Evolutionary conservation across 2,888 invertebrate genomes (phyloP).

Genomic region (Dasysyrphus tricinctus): DNA sequence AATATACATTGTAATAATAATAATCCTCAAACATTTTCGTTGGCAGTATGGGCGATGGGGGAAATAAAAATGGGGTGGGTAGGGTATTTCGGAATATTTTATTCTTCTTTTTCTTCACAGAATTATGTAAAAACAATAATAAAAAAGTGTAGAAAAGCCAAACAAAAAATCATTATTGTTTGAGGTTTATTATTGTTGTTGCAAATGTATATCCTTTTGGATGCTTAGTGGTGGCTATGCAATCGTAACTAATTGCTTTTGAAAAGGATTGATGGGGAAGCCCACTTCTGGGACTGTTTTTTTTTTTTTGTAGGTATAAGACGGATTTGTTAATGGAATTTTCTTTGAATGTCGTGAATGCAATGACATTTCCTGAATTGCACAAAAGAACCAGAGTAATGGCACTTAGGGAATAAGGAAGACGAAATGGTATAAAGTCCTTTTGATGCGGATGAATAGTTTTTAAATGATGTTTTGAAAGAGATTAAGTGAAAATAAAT

Average conservation of each 20-base stretch:
- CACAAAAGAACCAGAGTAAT: conserved; percentile 9
- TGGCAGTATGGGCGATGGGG: conserved; percentile 8
- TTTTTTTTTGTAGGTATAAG: conserved; percentile 2
- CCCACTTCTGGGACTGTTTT: not conserved
- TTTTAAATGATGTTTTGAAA: conserved; percentile 11
- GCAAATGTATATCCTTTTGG: conserved; percentile 13
- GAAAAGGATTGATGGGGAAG: conserved; percentile 63
- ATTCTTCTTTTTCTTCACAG: conserved; percentile 24
- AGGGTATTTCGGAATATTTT: conserved; percentile 17
- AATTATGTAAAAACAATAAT: conserved; percentile 8
- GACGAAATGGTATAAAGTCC: not conserved
- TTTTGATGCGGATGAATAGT: conserved; percentile 5
- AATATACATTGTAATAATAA: conserved; percentile 12
- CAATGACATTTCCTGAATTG: conserved; percentile 45
- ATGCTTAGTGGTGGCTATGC: conserved; percentile 44
- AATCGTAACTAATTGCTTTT: conserved; percentile 69
- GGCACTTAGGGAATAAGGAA: conserved; percentile 15
- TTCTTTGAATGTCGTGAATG: conserved; percentile 39
- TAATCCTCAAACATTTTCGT: conserved; percentile 20
- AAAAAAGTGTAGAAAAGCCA: conserved; percentile 18
- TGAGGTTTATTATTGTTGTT: conserved; percentile 17
- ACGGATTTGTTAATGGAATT: conserved; percentile 58
- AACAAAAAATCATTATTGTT: conserved; percentile 34
- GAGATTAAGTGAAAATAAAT: not conserved
- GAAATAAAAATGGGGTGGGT: not conserved